These are phyloP conservation scores for Cyprinella venusta DNA, from an alignment of 2,797 vertebrate genomes.

Conservation along the genomic window DNA sequence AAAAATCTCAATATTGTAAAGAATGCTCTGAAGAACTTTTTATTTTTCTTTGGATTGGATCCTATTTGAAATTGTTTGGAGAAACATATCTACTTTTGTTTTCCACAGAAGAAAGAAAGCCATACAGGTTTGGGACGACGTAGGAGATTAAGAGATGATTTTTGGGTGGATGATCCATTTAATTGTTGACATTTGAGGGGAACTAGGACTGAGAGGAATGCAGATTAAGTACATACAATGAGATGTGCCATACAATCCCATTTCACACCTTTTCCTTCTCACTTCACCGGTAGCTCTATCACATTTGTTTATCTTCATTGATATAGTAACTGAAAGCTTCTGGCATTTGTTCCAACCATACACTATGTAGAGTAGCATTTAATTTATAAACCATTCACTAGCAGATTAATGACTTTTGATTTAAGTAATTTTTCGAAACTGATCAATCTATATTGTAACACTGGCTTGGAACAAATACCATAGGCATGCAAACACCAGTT, in stretches of 20 bases:
- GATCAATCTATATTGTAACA: conserved; percentile 25
- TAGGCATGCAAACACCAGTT: neutral
- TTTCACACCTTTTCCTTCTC: neutral
- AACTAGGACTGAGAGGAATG: neutral
- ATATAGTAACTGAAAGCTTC: conserved; percentile 1
- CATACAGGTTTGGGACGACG: neutral
- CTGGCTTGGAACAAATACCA: conserved; percentile 31
- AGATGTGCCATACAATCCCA: neutral
- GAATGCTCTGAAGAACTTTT: neutral
- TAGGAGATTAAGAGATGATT: neutral
- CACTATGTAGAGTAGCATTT: neutral
- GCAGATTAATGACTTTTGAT: conserved; percentile 40
- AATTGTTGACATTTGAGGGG: neutral
- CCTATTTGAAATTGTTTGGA: neutral
- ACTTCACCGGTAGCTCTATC: neutral
- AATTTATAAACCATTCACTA: neutral
- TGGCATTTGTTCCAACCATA: conserved; percentile 31
- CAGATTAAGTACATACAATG: neutral
- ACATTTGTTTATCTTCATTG: neutral
- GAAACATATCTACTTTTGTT: neutral
- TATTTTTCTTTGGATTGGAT: neutral
- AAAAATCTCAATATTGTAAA: neutral
- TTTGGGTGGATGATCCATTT: neutral
- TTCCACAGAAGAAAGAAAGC: neutral
- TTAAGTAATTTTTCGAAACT: conserved; percentile 32